A percentile compares a stretch with the other conserved stretches of the same genome.
Conservation (phyloP, 2,888 invertebrate genomes). For the Limenitis camilla region DNA sequence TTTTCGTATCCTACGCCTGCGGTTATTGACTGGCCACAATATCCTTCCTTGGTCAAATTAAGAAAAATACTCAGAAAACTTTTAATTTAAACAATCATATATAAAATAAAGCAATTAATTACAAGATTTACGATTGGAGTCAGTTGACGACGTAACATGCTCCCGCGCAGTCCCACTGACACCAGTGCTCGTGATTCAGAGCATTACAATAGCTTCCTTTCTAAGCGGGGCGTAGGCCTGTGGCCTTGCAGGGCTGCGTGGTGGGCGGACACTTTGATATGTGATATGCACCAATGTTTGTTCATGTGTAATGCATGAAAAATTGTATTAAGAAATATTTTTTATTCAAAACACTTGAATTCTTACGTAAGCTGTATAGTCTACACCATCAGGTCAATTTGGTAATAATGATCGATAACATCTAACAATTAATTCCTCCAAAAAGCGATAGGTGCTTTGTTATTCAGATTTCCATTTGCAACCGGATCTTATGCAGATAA, state of each 20-base stretch:
- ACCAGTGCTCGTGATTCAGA: conserved; percentile 33
- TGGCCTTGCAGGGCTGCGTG: conserved; percentile 44
- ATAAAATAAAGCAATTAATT: not conserved
- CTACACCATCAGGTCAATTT: too few species aligned
- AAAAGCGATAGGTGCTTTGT: too few species aligned
- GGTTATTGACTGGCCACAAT: too few species aligned
- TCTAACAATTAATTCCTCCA: too few species aligned
- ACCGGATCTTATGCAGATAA: too few species aligned
- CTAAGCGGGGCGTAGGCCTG: conserved; percentile 58
- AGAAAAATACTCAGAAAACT: too few species aligned
- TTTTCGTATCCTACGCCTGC: too few species aligned
- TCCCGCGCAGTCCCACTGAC: conserved; percentile 16
- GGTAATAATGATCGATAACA: too few species aligned
- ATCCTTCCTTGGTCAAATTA: too few species aligned
- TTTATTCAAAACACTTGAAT: not conserved
- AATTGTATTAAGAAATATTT: conserved; percentile 1
- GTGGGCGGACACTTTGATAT: conserved; percentile 30
- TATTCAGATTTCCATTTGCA: too few species aligned
- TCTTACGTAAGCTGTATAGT: too few species aligned
- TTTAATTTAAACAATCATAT: too few species aligned
- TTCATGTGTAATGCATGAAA: conserved; percentile 10
- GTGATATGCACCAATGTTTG: conserved; percentile 22
- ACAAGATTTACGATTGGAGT: not conserved
- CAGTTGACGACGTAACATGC: conserved; percentile 1
- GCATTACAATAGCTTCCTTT: conserved; percentile 60